phyloP scores from a whole-genome alignment of 2,888 invertebrate species.

The Ophion ventricosus region DNA sequence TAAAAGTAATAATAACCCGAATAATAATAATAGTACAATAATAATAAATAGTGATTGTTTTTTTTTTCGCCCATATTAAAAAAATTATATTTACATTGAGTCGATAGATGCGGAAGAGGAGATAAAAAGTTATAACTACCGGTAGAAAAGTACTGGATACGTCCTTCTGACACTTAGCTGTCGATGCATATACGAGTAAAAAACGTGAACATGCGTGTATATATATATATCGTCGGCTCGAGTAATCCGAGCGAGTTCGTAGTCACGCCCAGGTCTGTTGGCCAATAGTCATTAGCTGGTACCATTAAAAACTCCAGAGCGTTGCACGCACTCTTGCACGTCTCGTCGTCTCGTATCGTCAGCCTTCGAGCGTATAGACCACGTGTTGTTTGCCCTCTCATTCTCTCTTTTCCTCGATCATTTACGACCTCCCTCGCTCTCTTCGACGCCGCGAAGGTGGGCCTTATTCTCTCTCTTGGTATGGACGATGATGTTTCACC shows the following conservation, averaged over 20 bases:
- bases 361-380: slow-evolving; percentile 16
- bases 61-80: background rate
- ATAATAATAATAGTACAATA: background rate
- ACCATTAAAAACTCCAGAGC: slow-evolving; percentile 82
- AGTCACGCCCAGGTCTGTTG: slow-evolving; percentile 83
- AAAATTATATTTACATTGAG: background rate
- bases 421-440: slow-evolving; percentile 56
- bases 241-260: slow-evolving; percentile 74
- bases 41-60: background rate
- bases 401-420: slow-evolving; percentile 54
- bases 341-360: slow-evolving; percentile 53
- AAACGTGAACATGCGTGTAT: slow-evolving; percentile 5
- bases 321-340: slow-evolving; percentile 77
- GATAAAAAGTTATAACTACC: background rate
- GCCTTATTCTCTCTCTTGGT: slow-evolving; percentile 45
- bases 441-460: slow-evolving; percentile 62
- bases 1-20: background rate
- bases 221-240: slow-evolving; percentile 34
- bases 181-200: slow-evolving; percentile 4
- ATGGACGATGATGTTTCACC: slow-evolving; percentile 32
- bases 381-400: slow-evolving; percentile 18
- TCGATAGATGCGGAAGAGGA: background rate
- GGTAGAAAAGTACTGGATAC: background rate
- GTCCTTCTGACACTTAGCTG: slow-evolving; percentile 2
- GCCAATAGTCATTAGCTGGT: slow-evolving; percentile 84